Base-by-base conservation (phyloP, 2,888 invertebrate species). In the Tetanocera ferruginea region DNA sequence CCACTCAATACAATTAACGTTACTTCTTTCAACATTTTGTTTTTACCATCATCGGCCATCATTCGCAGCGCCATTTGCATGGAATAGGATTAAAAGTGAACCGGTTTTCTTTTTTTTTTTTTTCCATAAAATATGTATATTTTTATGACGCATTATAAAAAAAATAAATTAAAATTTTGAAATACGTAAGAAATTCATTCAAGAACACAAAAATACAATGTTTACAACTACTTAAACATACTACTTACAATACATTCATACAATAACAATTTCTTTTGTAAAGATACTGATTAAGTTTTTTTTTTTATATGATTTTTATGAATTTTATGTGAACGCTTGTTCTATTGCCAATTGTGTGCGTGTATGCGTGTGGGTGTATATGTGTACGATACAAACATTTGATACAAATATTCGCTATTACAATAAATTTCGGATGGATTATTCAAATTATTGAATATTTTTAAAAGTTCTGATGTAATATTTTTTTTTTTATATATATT, bases 351-450 rank as follows among this genome's bases (percentile, higher is more conserved):
- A 51, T 17, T 76, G 55, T 34, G 34, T 31, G 5, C 17, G 60
- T 66, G 72, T 77, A 62, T 55, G 25, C 49, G 49, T 76, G 34
- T 55, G 1, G 19, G 3, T 75, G 67, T 72, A 55, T 43, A 34
- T 76, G 71, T 69, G 31, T 51, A 34, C 52, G 28, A 43, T 79
- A 80, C 80, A 86, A 87, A 87, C 83, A 85, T 88, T 87, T 87
- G 87, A 88, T 87, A 86, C 87, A 88, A 87, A 87, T 81, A 87
- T 87, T 84, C 82, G 85, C 76, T 9, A 5, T 23, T 4, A 25
- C 57, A 60, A 60, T 28, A 28, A 28, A 60, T 23, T 60, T 14
- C 57, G 23, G 17, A 17, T 74, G 62, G 23, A n/a, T 71, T n/a
- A 25, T 55, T 55, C 28, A 23, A 28, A 31, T 43, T 1, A 43